These are phyloP conservation scores for Aldabrachelys gigantea DNA, from an alignment of 2,113 vertebrate genomes.

Conservation along the genomic window DNA sequence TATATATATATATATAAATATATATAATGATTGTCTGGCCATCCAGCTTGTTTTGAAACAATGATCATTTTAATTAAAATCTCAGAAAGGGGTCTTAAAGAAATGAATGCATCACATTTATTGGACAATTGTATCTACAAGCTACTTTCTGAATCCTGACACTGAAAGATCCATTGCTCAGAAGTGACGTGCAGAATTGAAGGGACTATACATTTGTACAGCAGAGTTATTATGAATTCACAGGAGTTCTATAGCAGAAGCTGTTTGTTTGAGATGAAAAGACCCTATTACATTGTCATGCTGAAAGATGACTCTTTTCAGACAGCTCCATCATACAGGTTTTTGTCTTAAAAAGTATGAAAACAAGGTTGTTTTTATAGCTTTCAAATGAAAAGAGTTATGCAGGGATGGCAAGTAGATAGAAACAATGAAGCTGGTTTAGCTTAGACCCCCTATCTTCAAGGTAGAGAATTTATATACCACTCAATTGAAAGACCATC, in stretches of 20 bases:
- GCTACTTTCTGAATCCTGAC: constrained; percentile 18
- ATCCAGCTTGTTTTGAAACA: not conserved
- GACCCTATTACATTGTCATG: constrained; percentile 48
- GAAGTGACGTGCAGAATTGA: constrained; percentile 13
- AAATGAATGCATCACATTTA: not conserved
- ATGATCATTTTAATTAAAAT: not conserved
- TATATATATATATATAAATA: not conserved
- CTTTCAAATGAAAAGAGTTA: constrained; percentile 44
- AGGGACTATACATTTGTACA: not conserved
- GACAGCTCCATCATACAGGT: constrained; percentile 3
- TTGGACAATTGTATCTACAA: constrained; percentile 32
- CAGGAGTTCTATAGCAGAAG: not conserved
- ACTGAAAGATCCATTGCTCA: constrained; percentile 31
- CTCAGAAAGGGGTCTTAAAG: not conserved
- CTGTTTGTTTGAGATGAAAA: constrained; percentile 59
- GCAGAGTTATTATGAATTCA: constrained; percentile 40
- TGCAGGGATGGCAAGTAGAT: constrained; percentile 33
- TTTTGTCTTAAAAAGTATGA: constrained; percentile 41
- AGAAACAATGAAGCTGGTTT: constrained; percentile 47
- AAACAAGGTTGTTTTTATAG: constrained; percentile 35
- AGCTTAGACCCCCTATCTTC: constrained; percentile 46
- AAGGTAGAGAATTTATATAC: constrained; percentile 20
- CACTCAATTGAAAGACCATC: constrained; percentile 51
- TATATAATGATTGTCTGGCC: not conserved
- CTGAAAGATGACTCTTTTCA: constrained; percentile 60